Percentiles rank a stretch among this genome's conserved stretches.
phyloP scores from a whole-genome alignment of 2,113 vertebrate genomes.

The Mastomys natalensis region DNA sequence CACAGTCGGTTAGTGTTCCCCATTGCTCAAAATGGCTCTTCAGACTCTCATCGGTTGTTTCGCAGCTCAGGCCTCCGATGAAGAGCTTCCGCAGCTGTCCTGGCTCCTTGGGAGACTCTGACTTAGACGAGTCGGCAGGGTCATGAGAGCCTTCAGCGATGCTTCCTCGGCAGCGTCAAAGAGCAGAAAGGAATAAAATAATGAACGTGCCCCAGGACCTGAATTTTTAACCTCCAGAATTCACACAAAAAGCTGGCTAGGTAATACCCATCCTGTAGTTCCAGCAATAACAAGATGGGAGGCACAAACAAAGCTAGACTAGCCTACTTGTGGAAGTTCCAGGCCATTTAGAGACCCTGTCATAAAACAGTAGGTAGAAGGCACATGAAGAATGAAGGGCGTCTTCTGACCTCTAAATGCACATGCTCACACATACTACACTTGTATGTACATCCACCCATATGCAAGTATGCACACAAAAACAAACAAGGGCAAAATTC shows the following conservation, averaged over 20 bases:
- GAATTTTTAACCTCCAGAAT: not conserved
- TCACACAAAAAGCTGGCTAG: not conserved
- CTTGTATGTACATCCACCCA: not conserved
- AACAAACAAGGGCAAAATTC: not conserved
- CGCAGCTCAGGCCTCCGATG: too few relatives aligned
- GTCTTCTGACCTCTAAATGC: not conserved
- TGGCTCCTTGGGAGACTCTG: too few relatives aligned
- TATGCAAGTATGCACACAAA: not conserved
- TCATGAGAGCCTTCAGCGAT: too few relatives aligned
- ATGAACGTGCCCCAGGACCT: not conserved
- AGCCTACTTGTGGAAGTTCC: not conserved
- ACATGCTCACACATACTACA: not conserved
- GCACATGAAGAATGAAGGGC: too few relatives aligned
- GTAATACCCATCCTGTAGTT: not conserved
- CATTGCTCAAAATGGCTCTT: too few relatives aligned
- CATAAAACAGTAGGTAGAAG: not conserved
- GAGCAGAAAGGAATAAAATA: too few relatives aligned
- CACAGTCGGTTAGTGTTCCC: too few relatives aligned
- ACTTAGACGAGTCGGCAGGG: too few relatives aligned
- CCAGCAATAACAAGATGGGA: not conserved
- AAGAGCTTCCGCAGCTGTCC: too few relatives aligned
- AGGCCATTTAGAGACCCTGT: not conserved
- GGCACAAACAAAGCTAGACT: not conserved
- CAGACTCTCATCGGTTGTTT: too few relatives aligned
- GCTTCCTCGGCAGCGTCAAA: too few relatives aligned